Evolutionary conservation across 2,113 vertebrate genomes (phyloP).

Genomic region (Silurus meridionalis): DNA sequence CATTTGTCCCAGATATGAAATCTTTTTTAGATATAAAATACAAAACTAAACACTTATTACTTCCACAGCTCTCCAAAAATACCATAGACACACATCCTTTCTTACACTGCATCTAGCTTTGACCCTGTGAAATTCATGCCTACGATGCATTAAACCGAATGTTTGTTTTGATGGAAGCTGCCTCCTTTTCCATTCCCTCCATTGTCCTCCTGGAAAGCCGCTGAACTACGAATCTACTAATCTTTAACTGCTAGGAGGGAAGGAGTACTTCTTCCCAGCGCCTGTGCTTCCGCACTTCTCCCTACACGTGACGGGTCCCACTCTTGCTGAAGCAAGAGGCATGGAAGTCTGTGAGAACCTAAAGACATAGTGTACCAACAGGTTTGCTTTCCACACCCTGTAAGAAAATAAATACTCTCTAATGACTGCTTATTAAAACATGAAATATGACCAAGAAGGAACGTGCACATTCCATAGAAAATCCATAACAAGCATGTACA

Average conservation of each 20-base stretch:
- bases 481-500: constrained; percentile 76
- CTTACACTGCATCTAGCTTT: background rate
- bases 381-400: constrained; percentile 76
- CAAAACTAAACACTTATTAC: background rate
- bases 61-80: background rate
- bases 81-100: background rate
- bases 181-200: constrained; percentile 10
- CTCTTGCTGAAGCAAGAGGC: background rate
- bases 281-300: constrained; percentile 6
- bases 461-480: constrained; percentile 75
- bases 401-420: constrained; percentile 73
- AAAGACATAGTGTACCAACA: constrained; percentile 70
- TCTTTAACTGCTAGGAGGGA: background rate
- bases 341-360: constrained; percentile 31
- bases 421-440: constrained; percentile 77
- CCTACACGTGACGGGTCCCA: constrained; percentile 15
- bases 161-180: constrained; percentile 24
- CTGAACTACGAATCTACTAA: constrained; percentile 16
- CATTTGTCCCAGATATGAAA: background rate
- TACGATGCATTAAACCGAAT: background rate
- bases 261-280: constrained; percentile 28
- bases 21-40: background rate
- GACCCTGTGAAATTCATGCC: background rate
- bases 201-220: constrained; percentile 29
- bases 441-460: constrained; percentile 65